Evolutionary conservation across 1,140 invertebrate genomes (phyloP).

Genomic region (Lineus longissimus): DNA sequence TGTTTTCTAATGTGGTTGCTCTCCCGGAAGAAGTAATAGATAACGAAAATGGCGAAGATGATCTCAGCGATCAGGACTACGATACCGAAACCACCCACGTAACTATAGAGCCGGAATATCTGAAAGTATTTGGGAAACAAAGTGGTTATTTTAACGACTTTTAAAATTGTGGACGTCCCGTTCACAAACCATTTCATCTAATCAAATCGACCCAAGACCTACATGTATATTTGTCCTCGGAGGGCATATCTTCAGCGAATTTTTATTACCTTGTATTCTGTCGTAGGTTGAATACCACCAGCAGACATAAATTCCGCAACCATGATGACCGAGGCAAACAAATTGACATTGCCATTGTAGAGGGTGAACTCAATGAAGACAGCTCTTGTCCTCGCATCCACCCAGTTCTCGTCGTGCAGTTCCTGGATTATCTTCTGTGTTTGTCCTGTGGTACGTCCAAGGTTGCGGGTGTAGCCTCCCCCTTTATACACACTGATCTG

Average conservation of each 20-base stretch:
- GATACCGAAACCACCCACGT: slow-evolving; percentile 49
- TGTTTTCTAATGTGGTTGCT: slow-evolving; percentile 43
- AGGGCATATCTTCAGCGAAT: no score
- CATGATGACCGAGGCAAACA: slow-evolving; percentile 44
- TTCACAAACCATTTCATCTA: no score
- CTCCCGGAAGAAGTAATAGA: slow-evolving; percentile 48
- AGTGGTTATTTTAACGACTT: no score
- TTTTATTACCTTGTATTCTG: slow-evolving; percentile 49
- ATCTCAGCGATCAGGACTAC: slow-evolving; percentile 49
- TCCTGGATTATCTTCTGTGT: slow-evolving; percentile 25
- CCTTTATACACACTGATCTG: slow-evolving; percentile 40
- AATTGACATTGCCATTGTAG: slow-evolving; percentile 56
- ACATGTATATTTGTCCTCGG: no score
- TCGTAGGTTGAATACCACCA: slow-evolving; percentile 35
- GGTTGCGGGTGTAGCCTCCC: slow-evolving; percentile 45
- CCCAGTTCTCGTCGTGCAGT: slow-evolving; percentile 46
- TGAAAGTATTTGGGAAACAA: slow-evolving; percentile 20
- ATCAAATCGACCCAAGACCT: no score
- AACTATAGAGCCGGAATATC: slow-evolving; percentile 50
- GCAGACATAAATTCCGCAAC: slow-evolving; percentile 36
- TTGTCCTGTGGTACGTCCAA: slow-evolving; percentile 26
- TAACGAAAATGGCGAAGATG: slow-evolving; percentile 41
- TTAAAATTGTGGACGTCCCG: no score
- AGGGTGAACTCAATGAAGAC: slow-evolving; percentile 59
- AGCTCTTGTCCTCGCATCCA: slow-evolving; percentile 56